Base-by-base conservation (phyloP, 2,888 invertebrate species). In the Cheilosia vulpina region DNA sequence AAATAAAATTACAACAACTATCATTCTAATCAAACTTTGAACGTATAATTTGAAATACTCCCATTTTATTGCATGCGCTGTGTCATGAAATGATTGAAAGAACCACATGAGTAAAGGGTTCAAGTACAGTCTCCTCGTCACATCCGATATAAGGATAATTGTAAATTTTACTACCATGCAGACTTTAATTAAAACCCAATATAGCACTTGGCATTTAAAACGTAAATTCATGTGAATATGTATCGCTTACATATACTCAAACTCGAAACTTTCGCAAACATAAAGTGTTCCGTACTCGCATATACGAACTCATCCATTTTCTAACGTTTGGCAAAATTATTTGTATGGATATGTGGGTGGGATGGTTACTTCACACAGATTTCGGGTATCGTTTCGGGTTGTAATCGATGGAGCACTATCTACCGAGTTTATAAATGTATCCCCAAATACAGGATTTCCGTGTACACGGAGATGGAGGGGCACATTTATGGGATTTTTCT, bases 351-450 rank as follows among this genome's bases (percentile, higher is more conserved):
- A 71, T 24, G 69, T 50, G 58, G 38, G 38, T 47, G 69, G 58
- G 69, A 34, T 45, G 58, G 69, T 47, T 47, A 45, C 34, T 34
- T 27, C 31, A 13, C 69, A 38, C 47, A 58, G 58, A 71, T 58
- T 17, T 47, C n/a, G 41, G 69, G 69, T 57, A 21, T 69, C 47
- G 31, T 53, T 69, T 57, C 11, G 38, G 69, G 21, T 5, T 71
- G 58, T 58, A 71, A 71, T 71, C 69, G 58, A 71, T 71, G 69
- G 47, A 71, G 58, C 58, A 58, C 69, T 21, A 21, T 2, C 21
- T 71, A 38, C 50, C 69, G 47, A 58, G 58, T 58, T 71, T 71
- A 71, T 71, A 58, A 71, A 71, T 71, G 21, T 58, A 63, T 17
- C 58, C 58, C 34, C 47, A 69, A 69, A 69, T 57, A 45, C 45